A percentile compares a stretch with the other conserved stretches of the same genome.
These are phyloP conservation scores for Stenchaetothrips biformis DNA, from an alignment of 2,888 invertebrate genomes.

Conservation along the genomic window DNA sequence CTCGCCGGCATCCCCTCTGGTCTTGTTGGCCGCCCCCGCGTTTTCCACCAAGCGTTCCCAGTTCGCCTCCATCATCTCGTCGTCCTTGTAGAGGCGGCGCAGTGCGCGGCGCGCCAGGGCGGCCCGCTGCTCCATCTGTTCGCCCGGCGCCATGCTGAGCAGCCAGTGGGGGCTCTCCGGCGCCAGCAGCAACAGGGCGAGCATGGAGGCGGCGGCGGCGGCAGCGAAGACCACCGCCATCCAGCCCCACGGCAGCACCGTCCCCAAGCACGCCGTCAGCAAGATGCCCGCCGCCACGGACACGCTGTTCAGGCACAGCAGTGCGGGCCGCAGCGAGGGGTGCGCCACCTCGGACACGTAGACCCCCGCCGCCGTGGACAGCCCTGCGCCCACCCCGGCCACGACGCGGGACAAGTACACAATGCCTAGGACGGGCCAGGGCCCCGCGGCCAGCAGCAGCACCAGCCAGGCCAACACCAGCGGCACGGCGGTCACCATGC, in stretches of 20 bases:
- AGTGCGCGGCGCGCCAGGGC: slow-evolving; percentile 33
- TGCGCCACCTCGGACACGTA: slow-evolving; percentile 57
- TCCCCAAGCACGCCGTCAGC: slow-evolving; percentile 50
- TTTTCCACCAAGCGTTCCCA: slow-evolving; percentile 35
- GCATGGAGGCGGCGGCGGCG: slow-evolving; percentile 44
- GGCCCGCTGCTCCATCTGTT: slow-evolving; percentile 15
- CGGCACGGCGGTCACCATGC: slow-evolving; percentile 48
- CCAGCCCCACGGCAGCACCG: slow-evolving; percentile 50
- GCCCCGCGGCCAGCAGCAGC: slow-evolving; percentile 47
- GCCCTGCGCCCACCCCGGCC: slow-evolving; percentile 51
- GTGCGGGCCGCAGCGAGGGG: slow-evolving; percentile 51
- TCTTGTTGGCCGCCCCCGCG: neutral
- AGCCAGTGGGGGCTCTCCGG: slow-evolving; percentile 59
- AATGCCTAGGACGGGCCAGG: slow-evolving; percentile 40
- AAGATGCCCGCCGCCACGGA: slow-evolving; percentile 56
- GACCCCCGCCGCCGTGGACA: slow-evolving; percentile 53
- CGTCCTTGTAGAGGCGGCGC: slow-evolving; percentile 33
- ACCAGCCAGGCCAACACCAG: slow-evolving; percentile 51
- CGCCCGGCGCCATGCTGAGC: slow-evolving; percentile 38
- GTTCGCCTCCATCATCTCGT: slow-evolving; percentile 35
- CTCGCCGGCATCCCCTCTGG: neutral
- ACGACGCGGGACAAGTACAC: slow-evolving; percentile 52
- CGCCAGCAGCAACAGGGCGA: slow-evolving; percentile 42
- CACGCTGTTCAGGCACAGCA: slow-evolving; percentile 54
- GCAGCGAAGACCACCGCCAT: slow-evolving; percentile 49